Conservation (phyloP, 2,888 invertebrate species). For the Pachydiplax longipennis region DNA sequence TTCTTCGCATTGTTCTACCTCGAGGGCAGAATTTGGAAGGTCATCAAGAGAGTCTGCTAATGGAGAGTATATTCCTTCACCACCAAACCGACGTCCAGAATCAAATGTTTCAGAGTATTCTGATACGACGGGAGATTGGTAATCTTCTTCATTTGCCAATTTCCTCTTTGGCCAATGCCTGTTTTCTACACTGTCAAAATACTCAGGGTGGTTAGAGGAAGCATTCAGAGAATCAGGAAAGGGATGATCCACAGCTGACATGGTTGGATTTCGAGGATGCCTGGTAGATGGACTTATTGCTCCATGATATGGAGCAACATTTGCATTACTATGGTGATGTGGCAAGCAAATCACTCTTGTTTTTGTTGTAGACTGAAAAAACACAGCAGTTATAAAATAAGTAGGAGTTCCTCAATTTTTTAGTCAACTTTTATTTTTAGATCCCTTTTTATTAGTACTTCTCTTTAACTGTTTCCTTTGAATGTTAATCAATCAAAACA, state of each 20-base stretch:
- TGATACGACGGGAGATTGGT: not conserved
- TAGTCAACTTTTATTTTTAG: too few species aligned
- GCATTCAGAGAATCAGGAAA: slow-evolving; percentile 18
- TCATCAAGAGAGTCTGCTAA: slow-evolving; percentile 26
- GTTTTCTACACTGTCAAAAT: slow-evolving; percentile 28
- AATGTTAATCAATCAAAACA: too few species aligned
- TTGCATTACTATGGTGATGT: not conserved
- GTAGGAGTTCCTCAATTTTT: too few species aligned
- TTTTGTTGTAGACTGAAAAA: slow-evolving; percentile 11
- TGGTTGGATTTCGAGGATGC: not conserved
- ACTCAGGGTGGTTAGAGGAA: slow-evolving; percentile 23
- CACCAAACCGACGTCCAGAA: not conserved
- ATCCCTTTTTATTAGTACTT: too few species aligned
- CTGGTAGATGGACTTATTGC: not conserved
- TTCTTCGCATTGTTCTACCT: not conserved
- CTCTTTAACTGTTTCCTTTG: too few species aligned
- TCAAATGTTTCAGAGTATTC: slow-evolving; percentile 7
- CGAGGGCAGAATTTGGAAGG: slow-evolving; percentile 12
- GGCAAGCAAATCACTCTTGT: slow-evolving; percentile 34
- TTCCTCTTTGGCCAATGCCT: slow-evolving; percentile 5
- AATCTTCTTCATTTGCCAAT: not conserved
- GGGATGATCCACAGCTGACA: not conserved
- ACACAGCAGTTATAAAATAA: not conserved
- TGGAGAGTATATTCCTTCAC: slow-evolving; percentile 35
- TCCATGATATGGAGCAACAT: not conserved